Conservation (phyloP, 2,888 invertebrate genomes). For the Poecilobothrus nobilitatus region DNA sequence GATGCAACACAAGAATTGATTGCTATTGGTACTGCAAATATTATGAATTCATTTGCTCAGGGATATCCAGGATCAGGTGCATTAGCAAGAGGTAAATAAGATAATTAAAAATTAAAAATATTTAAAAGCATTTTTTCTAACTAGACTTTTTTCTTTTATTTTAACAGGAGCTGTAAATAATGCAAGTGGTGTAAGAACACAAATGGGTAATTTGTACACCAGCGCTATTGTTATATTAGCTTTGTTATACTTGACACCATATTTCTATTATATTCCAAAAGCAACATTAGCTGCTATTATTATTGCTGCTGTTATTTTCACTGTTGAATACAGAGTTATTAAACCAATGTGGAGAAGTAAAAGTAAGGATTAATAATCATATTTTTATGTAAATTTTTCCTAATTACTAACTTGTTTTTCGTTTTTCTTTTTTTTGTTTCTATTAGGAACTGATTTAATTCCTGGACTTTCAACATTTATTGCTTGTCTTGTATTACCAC, state of each 20-base stretch:
- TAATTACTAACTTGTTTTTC: neutral
- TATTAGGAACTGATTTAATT: constrained; percentile 78
- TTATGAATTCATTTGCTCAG: constrained; percentile 78
- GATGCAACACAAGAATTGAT: constrained; percentile 89
- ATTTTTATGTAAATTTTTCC: neutral
- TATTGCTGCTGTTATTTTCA: constrained; percentile 84
- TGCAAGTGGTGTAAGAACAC: constrained; percentile 79
- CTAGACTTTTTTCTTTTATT: too few relatives aligned
- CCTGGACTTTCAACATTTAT: constrained; percentile 79
- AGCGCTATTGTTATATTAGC: constrained; percentile 76
- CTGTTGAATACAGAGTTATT: constrained; percentile 81
- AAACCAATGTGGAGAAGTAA: constrained; percentile 84
- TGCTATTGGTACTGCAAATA: constrained; percentile 68
- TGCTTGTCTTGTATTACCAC: constrained; percentile 69
- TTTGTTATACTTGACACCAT: constrained; percentile 76
- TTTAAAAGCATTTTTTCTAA: too few relatives aligned
- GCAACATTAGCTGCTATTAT: constrained; percentile 82
- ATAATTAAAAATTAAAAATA: too few relatives aligned
- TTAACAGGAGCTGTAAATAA: constrained; percentile 68
- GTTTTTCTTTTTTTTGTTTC: constrained; percentile 25
- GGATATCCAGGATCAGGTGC: constrained; percentile 77
- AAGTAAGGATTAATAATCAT: constrained; percentile 57
- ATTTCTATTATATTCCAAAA: constrained; percentile 80
- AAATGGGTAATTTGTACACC: constrained; percentile 74
- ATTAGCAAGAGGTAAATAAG: constrained; percentile 53